Percentiles rank a stretch among this genome's conserved stretches.
phyloP scores from a whole-genome alignment of 1,140 invertebrate genomes.

The Caligus rogercresseyi region DNA sequence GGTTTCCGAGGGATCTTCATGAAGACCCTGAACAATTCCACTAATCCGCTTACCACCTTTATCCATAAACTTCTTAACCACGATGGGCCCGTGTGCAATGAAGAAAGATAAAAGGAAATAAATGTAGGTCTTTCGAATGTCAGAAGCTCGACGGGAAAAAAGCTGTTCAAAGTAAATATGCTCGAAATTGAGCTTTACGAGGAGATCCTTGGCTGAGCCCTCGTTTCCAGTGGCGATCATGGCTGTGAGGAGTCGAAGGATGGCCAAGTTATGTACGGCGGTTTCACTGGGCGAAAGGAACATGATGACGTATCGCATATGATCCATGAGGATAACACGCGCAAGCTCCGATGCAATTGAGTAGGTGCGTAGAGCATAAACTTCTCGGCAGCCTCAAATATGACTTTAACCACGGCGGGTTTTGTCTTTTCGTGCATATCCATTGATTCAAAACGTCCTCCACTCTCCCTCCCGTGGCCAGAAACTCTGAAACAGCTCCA shows the following conservation, averaged over 20 bases:
- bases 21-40: neutral
- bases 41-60: neutral
- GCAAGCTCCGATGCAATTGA: neutral
- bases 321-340: neutral
- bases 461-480: neutral
- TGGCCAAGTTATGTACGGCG: neutral
- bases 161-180: neutral
- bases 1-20: neutral
- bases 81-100: neutral
- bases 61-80: conserved; percentile 1
- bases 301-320: neutral
- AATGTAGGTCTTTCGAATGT: neutral
- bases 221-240: neutral
- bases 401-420: neutral
- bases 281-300: neutral
- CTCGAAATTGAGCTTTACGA: neutral
- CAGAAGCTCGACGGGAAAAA: neutral
- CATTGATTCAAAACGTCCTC: neutral
- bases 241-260: neutral
- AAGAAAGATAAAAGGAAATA: neutral
- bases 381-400: neutral
- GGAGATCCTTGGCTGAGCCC: neutral
- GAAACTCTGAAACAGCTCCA: neutral
- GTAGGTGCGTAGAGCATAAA: neutral
- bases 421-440: neutral